Evolutionary conservation across 2,797 vertebrate species (phyloP).

Genomic region (Pangasius krempfi): DNA sequence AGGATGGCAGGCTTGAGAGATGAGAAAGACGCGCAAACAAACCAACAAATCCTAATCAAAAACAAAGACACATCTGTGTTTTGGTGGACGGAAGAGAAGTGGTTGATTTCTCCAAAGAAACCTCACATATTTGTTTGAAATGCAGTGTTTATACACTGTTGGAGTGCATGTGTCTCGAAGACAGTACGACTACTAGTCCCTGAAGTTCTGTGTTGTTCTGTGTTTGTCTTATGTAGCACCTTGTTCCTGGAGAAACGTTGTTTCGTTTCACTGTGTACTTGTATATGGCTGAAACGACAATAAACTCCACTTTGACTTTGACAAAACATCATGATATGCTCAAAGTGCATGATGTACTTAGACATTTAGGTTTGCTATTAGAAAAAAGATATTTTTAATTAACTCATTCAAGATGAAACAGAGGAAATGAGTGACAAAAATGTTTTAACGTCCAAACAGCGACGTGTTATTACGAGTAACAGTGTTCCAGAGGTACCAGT

Average conservation of each 20-base stretch:
- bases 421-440: not conserved
- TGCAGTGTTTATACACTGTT: not conserved
- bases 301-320: too few species aligned
- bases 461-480: not conserved
- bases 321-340: constrained; percentile 11
- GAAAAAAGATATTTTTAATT: not conserved
- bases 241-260: too few species aligned
- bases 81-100: not conserved
- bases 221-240: too few species aligned
- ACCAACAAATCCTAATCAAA: not conserved
- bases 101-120: not conserved
- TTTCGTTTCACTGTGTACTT: too few species aligned
- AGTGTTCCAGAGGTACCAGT: not conserved
- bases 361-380: not conserved
- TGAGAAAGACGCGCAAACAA: not conserved
- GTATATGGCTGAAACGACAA: too few species aligned
- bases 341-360: not conserved
- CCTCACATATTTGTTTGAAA: not conserved
- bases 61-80: constrained; percentile 14
- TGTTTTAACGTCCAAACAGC: not conserved
- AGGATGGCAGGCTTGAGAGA: not conserved
- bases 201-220: too few species aligned
- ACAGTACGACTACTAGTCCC: not conserved
- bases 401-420: not conserved
- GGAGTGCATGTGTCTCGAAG: not conserved